A percentile compares a stretch with the other conserved stretches of the same genome.
phyloP scores from a whole-genome alignment of 2,888 invertebrate species.

The Cerceris rybyensis region DNA sequence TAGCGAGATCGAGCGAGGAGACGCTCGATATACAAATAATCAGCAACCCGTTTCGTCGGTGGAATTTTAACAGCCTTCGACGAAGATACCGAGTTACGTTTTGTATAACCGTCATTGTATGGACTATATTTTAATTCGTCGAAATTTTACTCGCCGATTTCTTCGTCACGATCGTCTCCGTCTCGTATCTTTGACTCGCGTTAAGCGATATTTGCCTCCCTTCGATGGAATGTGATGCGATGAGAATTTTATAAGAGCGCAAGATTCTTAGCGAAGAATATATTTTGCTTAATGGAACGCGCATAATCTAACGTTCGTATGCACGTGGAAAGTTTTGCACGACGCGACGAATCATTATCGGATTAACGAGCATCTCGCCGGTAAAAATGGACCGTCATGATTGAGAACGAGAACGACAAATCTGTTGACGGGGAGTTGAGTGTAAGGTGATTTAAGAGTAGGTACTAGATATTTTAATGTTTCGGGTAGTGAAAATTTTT shows the following conservation, averaged over 20 bases:
- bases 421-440: slow-evolving; percentile 4
- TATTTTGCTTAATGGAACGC: slow-evolving; percentile 38
- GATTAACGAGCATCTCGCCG: slow-evolving; percentile 42
- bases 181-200: slow-evolving; percentile 40
- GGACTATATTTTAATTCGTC: slow-evolving; percentile 35
- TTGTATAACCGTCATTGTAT: slow-evolving; percentile 29
- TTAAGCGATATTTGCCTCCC: slow-evolving; percentile 39
- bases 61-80: slow-evolving; percentile 15
- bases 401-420: too few species aligned
- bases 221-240: slow-evolving; percentile 30
- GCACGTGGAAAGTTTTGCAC: slow-evolving; percentile 18
- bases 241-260: slow-evolving; percentile 11
- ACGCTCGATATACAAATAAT: not conserved
- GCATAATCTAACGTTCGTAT: slow-evolving; percentile 50
- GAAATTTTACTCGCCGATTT: slow-evolving; percentile 18
- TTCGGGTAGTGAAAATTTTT: too few species aligned
- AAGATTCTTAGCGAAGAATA: slow-evolving; percentile 11
- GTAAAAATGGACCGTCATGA: slow-evolving; percentile 21
- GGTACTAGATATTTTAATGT: too few species aligned
- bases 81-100: slow-evolving; percentile 1
- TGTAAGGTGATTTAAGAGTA: not conserved
- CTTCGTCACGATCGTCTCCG: slow-evolving; percentile 7
- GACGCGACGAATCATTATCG: slow-evolving; percentile 46
- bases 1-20: slow-evolving; percentile 17
- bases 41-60: not conserved